A percentile compares a stretch with the other conserved stretches of the same genome.
These are phyloP conservation scores for Bruchidius siliquastri DNA, from an alignment of 2,888 invertebrate genomes.

Conservation along the genomic window DNA sequence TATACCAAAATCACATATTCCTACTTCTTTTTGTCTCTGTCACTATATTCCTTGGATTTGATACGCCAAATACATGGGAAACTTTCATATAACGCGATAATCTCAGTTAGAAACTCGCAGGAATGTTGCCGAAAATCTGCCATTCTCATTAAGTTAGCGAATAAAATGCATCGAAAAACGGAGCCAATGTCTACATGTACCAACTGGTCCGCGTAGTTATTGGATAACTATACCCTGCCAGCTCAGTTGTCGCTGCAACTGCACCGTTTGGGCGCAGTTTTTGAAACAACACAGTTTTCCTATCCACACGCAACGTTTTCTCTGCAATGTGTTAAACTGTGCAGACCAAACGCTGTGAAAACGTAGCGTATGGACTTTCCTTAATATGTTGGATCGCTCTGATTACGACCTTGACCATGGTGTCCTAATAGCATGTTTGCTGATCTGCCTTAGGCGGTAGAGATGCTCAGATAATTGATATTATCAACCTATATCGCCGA, in stretches of 20 bases:
- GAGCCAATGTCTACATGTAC: too few relatives aligned
- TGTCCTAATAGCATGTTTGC: background rate
- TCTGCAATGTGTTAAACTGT: background rate
- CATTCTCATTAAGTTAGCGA: too few relatives aligned
- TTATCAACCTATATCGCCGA: background rate
- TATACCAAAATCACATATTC: too few relatives aligned
- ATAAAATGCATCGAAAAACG: too few relatives aligned
- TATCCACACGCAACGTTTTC: conserved; percentile 3
- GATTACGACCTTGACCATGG: background rate
- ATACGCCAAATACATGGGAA: too few relatives aligned
- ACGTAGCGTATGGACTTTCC: too few relatives aligned
- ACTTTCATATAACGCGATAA: too few relatives aligned
- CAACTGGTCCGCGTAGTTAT: background rate
- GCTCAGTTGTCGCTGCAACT: conserved; percentile 4
- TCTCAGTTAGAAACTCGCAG: too few relatives aligned
- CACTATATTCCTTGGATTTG: too few relatives aligned
- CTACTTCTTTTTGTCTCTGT: too few relatives aligned
- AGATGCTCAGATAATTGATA: background rate
- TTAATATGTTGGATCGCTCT: too few relatives aligned
- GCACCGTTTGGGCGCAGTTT: conserved; percentile 1
- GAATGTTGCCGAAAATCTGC: too few relatives aligned
- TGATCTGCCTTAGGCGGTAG: background rate
- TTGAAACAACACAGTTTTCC: conserved; percentile 3
- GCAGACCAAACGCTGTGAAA: background rate
- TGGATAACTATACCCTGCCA: background rate